Conservation (phyloP, 2,113 vertebrate genomes). For the Actenoides hombroni region DNA sequence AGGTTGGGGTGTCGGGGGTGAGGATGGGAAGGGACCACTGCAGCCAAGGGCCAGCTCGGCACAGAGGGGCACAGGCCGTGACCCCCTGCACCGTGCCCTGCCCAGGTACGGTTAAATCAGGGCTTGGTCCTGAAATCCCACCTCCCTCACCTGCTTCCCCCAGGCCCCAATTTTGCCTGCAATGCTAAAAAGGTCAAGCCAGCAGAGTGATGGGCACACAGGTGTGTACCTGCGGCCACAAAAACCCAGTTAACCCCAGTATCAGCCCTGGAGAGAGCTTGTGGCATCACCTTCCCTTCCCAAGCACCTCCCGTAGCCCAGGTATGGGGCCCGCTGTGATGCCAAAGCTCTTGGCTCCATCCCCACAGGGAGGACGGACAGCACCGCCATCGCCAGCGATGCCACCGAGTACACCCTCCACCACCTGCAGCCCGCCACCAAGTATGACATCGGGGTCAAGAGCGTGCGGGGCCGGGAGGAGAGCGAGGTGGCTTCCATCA, state of each 20-base stretch:
- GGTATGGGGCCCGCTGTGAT: rapidly evolving
- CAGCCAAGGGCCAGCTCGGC: neutral
- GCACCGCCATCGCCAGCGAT: conserved; percentile 83
- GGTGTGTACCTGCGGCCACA: neutral
- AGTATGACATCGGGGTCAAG: conserved; percentile 88
- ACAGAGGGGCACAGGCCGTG: neutral
- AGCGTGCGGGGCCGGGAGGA: conserved; percentile 87
- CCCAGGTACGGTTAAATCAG: neutral
- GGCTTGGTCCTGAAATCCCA: neutral
- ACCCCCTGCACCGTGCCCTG: neutral
- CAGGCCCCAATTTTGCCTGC: rapidly evolving
- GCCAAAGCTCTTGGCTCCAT: conserved; percentile 13
- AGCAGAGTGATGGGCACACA: neutral
- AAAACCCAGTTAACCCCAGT: neutral
- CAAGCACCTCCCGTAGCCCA: neutral
- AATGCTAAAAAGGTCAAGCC: neutral
- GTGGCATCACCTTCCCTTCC: neutral
- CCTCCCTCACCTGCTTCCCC: neutral
- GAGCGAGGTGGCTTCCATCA: conserved; percentile 83
- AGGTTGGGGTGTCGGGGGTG: neutral
- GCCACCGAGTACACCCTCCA: conserved; percentile 83
- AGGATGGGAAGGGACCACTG: neutral
- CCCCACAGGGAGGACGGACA: conserved; percentile 86
- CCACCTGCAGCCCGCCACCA: conserved; percentile 87
- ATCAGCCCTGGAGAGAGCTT: neutral